A percentile compares a stretch with the other conserved stretches of the same genome.
phyloP scores from a whole-genome alignment of 2,888 invertebrate species.

The Clistopyga incitator region DNA sequence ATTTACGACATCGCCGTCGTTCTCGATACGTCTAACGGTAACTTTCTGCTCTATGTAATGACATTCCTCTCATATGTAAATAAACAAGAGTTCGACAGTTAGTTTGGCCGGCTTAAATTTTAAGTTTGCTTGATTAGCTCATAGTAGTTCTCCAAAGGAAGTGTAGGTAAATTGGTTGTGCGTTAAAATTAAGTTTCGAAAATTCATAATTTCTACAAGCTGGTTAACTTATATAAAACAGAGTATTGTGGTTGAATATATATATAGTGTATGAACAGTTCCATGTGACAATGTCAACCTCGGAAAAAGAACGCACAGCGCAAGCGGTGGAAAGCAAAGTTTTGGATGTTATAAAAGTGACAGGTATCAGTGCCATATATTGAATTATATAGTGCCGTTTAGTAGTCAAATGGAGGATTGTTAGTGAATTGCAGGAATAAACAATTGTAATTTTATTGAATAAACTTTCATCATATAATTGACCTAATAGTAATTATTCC shows the following conservation, averaged over 20 bases:
- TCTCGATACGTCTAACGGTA: slow-evolving; percentile 52
- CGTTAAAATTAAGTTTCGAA: background rate
- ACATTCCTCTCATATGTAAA: slow-evolving; percentile 60
- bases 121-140: background rate
- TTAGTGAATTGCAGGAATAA: background rate
- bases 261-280: background rate
- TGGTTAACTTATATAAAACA: background rate
- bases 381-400: background rate
- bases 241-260: background rate
- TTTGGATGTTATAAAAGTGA: slow-evolving; percentile 57
- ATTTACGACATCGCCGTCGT: background rate
- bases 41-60: slow-evolving; percentile 62
- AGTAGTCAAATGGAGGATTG: background rate
- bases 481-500: too few relatives aligned
- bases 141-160: background rate
- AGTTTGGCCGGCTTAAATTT: background rate
- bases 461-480: too few relatives aligned
- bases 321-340: slow-evolving; percentile 58
- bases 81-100: slow-evolving; percentile 38
- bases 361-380: slow-evolving; percentile 53
- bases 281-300: slow-evolving; percentile 53
- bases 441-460: too few relatives aligned
- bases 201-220: background rate
- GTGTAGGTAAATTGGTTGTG: background rate
- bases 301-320: background rate